Base-by-base conservation (phyloP, 2,888 invertebrate genomes). In the Agriotes lineatus region DNA sequence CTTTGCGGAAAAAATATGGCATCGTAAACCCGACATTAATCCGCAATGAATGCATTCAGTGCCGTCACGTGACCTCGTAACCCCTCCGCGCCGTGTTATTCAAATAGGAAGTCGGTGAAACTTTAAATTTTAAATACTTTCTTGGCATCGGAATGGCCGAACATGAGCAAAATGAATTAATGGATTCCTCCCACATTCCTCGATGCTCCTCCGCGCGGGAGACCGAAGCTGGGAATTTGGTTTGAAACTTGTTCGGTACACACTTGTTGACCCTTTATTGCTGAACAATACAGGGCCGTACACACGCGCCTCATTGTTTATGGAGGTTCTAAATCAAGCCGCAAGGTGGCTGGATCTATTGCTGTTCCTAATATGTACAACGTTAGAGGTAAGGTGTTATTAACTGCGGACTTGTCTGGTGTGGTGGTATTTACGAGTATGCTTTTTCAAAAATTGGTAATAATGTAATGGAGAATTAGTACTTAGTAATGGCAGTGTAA, bases 51-150 rank as follows among this genome's bases (percentile, higher is more conserved):
- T 45, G 25, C 37, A 37, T 52, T 64, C 48, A 63, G 44, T 12
- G 18, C 56, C 56, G 18, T 20, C 39, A 37, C 25, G 33, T 59
- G 48, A 64, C 71, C 67, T 52, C 39, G 16, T n/a, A n/a, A n/a
- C n/a, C n/a, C 66, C 59, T 68, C 71, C 65, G 65, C 45, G 44
- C 22, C 72, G 67, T 74, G 73, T 73, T 73, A 72, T 74, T 72
- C 69, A 73, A 74, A 75, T 75, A 72, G 72, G 74, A 74, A 74
- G 74, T 73, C 70, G 63, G 63, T 64, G 67, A 70, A 74, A 75
- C 71, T 74, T 71, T 73, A 75, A 72, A 74, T 73, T 72, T 67
- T 69, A 73, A 74, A 75, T 74, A 64, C 72, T 67, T 62, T 33
- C 22, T 44, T 70, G 72, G 70, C 74, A 71, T 66, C 61, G 72